Evolutionary conservation across 2,888 invertebrate genomes (phyloP).

Genomic region (Stenchaetothrips biformis): DNA sequence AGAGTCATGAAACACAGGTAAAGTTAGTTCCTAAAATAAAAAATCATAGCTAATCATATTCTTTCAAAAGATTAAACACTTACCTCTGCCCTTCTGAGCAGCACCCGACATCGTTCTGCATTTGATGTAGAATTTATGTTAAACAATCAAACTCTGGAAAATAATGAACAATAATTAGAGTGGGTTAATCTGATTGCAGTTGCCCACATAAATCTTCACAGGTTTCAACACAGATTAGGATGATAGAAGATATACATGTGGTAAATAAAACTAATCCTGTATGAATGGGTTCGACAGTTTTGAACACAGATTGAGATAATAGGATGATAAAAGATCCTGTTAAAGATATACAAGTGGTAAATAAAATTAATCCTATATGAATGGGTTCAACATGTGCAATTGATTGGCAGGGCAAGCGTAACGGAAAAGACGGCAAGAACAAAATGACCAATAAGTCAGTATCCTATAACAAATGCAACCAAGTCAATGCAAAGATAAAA

Average conservation of each 20-base stretch:
- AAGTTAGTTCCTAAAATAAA: background rate
- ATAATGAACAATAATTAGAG: no score
- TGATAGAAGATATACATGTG: background rate
- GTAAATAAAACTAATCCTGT: background rate
- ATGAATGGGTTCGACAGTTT: background rate
- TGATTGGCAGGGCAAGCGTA: background rate
- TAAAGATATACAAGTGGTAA: background rate
- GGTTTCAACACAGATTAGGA: background rate
- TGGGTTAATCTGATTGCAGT: background rate
- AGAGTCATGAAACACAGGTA: background rate
- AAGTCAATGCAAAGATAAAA: background rate
- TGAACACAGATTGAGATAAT: background rate
- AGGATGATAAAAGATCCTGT: background rate
- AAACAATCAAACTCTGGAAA: no score
- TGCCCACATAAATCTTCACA: background rate
- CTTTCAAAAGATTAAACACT: background rate
- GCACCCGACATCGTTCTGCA: background rate
- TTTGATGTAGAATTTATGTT: background rate
- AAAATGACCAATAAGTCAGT: background rate
- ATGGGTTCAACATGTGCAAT: background rate
- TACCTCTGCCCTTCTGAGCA: conserved; percentile 11
- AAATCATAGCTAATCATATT: background rate
- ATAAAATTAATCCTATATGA: background rate
- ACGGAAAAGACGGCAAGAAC: background rate
- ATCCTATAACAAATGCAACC: no score